Percentiles rank a stretch among this genome's conserved stretches.
These are phyloP conservation scores for Synergus itoensis DNA, from an alignment of 2,888 invertebrate genomes.

Conservation along the genomic window DNA sequence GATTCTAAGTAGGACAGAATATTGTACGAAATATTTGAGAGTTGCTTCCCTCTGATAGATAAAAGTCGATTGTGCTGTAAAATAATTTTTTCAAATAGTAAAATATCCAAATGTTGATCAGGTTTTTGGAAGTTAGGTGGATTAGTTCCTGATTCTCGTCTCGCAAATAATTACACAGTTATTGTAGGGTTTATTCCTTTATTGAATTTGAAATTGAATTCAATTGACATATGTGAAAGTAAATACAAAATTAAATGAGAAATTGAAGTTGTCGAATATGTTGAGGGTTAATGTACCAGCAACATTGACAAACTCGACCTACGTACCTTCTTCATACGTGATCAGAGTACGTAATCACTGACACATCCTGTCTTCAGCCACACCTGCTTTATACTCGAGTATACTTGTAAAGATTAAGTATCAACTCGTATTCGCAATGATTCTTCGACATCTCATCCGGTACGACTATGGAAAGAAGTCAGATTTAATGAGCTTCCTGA, in stretches of 20 bases:
- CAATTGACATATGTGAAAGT: background rate
- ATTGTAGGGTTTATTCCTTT: background rate
- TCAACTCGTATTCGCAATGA: slow-evolving; percentile 48
- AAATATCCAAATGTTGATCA: no score
- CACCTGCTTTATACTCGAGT: slow-evolving; percentile 51
- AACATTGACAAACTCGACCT: slow-evolving; percentile 49
- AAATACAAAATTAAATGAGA: background rate
- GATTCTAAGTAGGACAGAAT: background rate
- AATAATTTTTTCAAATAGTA: no score
- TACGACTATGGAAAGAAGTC: slow-evolving; percentile 49
- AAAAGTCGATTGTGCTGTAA: background rate
- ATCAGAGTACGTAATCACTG: slow-evolving; percentile 50
- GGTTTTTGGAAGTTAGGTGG: no score
- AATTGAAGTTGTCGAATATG: slow-evolving; percentile 38
- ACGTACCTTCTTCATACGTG: slow-evolving; percentile 47
- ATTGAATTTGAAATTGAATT: background rate
- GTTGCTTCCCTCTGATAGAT: background rate
- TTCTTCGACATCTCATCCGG: slow-evolving; percentile 40
- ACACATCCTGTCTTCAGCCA: slow-evolving; percentile 53
- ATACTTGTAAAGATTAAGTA: slow-evolving; percentile 51
- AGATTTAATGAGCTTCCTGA: slow-evolving; percentile 41
- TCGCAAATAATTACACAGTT: no score
- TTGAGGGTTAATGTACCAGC: slow-evolving; percentile 49
- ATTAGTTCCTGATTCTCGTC: no score
- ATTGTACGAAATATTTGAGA: background rate